Evolutionary conservation across 2,113 vertebrate genomes (phyloP), one percentile per base, ranked within the genome.

Genomic region (Gasterosteus nipponicus): DNA sequence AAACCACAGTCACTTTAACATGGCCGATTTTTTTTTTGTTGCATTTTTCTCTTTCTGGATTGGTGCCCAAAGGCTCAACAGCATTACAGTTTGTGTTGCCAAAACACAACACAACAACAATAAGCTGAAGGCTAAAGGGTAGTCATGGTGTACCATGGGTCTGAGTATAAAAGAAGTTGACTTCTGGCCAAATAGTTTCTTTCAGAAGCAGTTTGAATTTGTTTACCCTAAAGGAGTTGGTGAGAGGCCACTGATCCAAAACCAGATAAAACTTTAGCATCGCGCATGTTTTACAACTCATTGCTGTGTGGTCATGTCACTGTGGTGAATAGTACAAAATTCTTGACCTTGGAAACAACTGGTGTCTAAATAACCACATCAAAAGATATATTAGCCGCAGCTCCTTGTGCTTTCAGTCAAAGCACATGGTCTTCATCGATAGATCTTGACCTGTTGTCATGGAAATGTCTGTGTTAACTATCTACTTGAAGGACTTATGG

Each of bases 71-170:
- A 51, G 1, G 11, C 47, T 42, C 19, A 39, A 7, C 19, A 58
- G 46, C 22, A 22, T 15, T 60, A 74, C 53, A 72, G n/a, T n/a
- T n/a, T n/a, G 39, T 81, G 77, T 78, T 71, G 54, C 6, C 64
- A 73, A 61, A 83, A 26, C 22, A 26, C 22, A 26, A 26, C 22
- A 26, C 22, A 26, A 26, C 22, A 26, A 26, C 22, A 3, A 14
- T 0, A 42, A 42, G 41, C 41, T 42, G 42, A 44, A 44, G 12
- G 18, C 47, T 38, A 7, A 38, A 38, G 35, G 35, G 33, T 33
- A 33, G 33, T 33, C 33, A 5, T 44, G 12, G 29, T 11, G 33
- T 0, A 5, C 39, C 8, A 1, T 4, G 35, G 11, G 22, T 35
- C 14, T 42, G 18, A 67, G 47, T 38, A 68, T 18, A 67, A 14